These are phyloP conservation scores for Drusus annulatus DNA, from an alignment of 1,140 invertebrate species.

Conservation along the genomic window DNA sequence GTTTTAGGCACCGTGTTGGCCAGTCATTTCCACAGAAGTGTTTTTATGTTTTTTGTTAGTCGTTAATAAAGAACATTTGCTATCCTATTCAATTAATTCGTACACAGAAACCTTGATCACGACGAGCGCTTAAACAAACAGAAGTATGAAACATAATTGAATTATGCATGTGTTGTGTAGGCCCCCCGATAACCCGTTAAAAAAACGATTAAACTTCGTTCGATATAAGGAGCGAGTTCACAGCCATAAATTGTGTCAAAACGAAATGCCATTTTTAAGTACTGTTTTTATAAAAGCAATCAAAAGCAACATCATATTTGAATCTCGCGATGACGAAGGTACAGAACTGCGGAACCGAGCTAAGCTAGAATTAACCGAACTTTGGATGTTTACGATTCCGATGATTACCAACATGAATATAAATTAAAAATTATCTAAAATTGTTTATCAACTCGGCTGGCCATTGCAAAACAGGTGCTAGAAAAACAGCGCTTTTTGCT, in stretches of 20 bases:
- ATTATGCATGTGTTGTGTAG: slow-evolving; percentile 31
- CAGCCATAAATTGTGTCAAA: slow-evolving; percentile 41
- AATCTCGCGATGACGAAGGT: neutral
- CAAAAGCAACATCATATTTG: slow-evolving; percentile 28
- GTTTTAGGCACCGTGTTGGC: too few relatives aligned
- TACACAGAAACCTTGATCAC: neutral
- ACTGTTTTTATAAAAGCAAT: slow-evolving; percentile 41
- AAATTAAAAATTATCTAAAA: slow-evolving; percentile 59
- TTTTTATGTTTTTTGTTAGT: too few relatives aligned
- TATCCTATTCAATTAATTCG: too few relatives aligned
- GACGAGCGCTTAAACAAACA: slow-evolving; percentile 29
- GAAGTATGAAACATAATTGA: slow-evolving; percentile 35
- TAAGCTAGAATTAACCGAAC: slow-evolving; percentile 33
- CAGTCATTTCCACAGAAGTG: too few relatives aligned
- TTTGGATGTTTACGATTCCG: slow-evolving; percentile 39
- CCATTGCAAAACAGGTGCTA: slow-evolving; percentile 37
- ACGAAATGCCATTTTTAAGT: slow-evolving; percentile 40
- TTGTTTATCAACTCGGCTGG: slow-evolving; percentile 42
- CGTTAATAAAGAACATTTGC: too few relatives aligned
- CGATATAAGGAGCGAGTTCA: slow-evolving; percentile 39
- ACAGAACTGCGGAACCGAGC: neutral
- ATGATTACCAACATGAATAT: slow-evolving; percentile 54
- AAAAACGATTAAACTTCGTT: slow-evolving; percentile 29
- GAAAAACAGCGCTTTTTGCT: slow-evolving; percentile 31
- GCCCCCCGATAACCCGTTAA: slow-evolving; percentile 19